Evolutionary conservation across 2,888 invertebrate species (phyloP), one percentile per base, ranked within the genome.

Genomic region (Serrognathus titanus): DNA sequence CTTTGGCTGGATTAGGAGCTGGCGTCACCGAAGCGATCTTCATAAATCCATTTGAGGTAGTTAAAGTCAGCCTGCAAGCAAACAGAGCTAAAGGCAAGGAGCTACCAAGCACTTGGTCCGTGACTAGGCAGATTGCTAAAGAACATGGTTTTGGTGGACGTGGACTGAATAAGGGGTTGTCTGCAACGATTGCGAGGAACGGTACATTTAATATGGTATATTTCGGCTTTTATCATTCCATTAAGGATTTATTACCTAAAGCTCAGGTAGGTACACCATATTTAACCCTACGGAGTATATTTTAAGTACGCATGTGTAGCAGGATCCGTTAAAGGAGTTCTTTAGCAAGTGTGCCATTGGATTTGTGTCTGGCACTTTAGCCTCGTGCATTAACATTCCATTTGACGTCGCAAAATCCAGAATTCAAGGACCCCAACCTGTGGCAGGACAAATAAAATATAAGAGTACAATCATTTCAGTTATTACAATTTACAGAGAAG

Each of bases 401-500:
- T 96, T 96, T 76, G 97, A 97, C 75, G 97, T 97, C 31, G 97
- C 94, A 20, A 97, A 97, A 78, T 94, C 94, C 66, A 83, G 97
- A 52, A 97, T 97, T 65, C 97, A 97, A 77, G 96, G 94, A 0
- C 94, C 95, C 1, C 94, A 94, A 74, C 91, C 91, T 1, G 78
- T 81, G 1, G 78, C 83, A 0, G 88, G 87, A 0, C 68, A 83
- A 59, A 83, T 92, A 48, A 92, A 93, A 71, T 97, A 97, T 72
- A 83, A 81, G 37, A 84, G 87, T 16, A 94, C 94, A 1, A 78
- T 90, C 47, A 83, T 83, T 35, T 84, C 94, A 0, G 85, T 97
- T 43, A 69, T 70, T 1, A 79, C 87, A 52, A 89, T 97, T 10
- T 92, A 92, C 70, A 85, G 77, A 61, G 93, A 92, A 77, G 97